Base-by-base conservation (phyloP, 1,140 invertebrate genomes). In the Medauroidea extradentata region DNA sequence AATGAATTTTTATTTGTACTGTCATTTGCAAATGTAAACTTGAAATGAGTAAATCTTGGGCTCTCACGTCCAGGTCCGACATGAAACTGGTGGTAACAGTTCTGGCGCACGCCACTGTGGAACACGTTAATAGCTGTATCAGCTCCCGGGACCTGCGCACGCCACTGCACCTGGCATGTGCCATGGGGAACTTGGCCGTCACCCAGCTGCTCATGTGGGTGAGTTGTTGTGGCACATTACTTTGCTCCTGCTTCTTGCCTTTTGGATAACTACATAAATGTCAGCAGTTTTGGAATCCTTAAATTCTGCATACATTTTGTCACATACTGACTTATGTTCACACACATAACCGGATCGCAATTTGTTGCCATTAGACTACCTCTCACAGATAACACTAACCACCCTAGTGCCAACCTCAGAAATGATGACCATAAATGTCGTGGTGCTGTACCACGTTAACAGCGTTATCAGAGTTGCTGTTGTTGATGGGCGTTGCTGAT, bases 201-300 rank as follows among this genome's bases (percentile, higher is more conserved):
- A 87, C 92, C 27, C 95, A 98, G 77, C 80, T 98, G 44, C 79
- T 97, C 24, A 86, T 97, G 71, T 98, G 94, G 94, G 94, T 96
- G 78, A 81, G 81, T 73, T 49, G 66, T 46, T 39, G 9, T 39
- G n/a, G 9, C 9, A 11, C n/a, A 11, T n/a, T 39, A 39, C 9
- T n/a, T 39, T 39, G 38, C n/a, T 9, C 38, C n/a, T 39, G 38
- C n/a, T 11, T 39, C 9, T 39, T 11, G n/a, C n/a, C 9, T 9
- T 39, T 39, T n/a, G n/a, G n/a, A n/a, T n/a, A n/a, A n/a, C n/a
- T n/a, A n/a, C n/a, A n/a, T n/a, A n/a, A n/a, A n/a, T n/a, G n/a
- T n/a, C n/a, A n/a, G n/a, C n/a, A 39, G n/a, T 9, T 9, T 39
- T 11, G 38, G n/a, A 39, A 39, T 39, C 9, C n/a, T 39, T 83